Evolutionary conservation across 2,113 vertebrate genomes (phyloP), one percentile per base, ranked within the genome.

Genomic region (Tretioscincus oriximinensis): DNA sequence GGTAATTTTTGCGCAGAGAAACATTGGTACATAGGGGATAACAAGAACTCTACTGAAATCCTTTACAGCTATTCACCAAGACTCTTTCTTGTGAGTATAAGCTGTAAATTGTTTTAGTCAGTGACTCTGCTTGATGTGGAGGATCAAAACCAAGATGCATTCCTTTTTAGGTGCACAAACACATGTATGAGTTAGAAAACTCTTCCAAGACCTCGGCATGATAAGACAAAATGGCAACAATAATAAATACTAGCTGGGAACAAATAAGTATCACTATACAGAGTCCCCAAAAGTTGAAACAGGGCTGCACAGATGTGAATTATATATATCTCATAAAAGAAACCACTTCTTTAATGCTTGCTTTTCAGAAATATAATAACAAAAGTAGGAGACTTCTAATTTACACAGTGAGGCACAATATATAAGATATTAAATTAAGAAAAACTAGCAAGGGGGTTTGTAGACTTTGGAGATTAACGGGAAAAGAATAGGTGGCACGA

Each of bases 241-340:
- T 60, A 76, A 85, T 31, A 79, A 85, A 74, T 26, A 47, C 87
- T 77, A 84, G 81, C 84, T 67, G 68, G 81, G 51, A n/a, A 83
- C 86, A 88, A 85, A 90, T 84, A 87, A 22, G 28, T 51, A 58
- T 82, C 63, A 75, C 9, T 79, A 87, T 67, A 35, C 84, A 28
- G 73, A 79, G 4, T 80, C 74, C 29, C 31, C 11, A 86, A 76
- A 49, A 11, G 24, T 6, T 61, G 35, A 49, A 26, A 24, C 73
- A 75, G 22, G 51, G 51, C 82, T 87, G 86, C 49, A 86, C 71
- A 64, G 86, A 72, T 76, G 26, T 65, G 54, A 58, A 71, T 81
- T 76, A 58, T 18, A 16, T 7, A 63, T 82, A 21, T 76, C 12
- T 70, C 14, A 29, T 11, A 24, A 76, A 69, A 67, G 1, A 76